Base-by-base conservation (phyloP, 2,113 vertebrate species). In the Conger conger region DNA sequence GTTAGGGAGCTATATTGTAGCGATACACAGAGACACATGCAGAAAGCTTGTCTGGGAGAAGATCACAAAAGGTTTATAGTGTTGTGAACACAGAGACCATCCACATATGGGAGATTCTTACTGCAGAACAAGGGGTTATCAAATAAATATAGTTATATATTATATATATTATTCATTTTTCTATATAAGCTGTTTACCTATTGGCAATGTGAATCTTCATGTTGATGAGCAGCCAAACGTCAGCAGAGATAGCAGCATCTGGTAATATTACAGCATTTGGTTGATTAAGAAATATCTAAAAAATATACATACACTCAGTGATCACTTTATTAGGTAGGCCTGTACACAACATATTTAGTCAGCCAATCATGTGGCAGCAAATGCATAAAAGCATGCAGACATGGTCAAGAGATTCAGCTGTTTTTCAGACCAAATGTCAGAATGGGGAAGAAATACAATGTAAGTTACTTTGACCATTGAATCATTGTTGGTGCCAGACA, bases 311-410 rank as follows among this genome's bases (percentile, higher is more conserved):
- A n/a, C n/a, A n/a, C n/a, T n/a, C n/a, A n/a, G 40, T 42, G 42
- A 42, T 83, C 73, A 45, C 7, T 36, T 50, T 38, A n/a, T 73
- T 33, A 36, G 16, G 73, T 76, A 83, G 82, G 73, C 68, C 50
- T 30, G n/a, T n/a, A n/a, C n/a, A n/a, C n/a, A n/a, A n/a, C n/a
- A n/a, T n/a, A n/a, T n/a, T n/a, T n/a, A n/a, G n/a, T n/a, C n/a
- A n/a, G n/a, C n/a, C n/a, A n/a, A n/a, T n/a, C n/a, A n/a, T n/a
- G n/a, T n/a, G n/a, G n/a, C n/a, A n/a, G n/a, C n/a, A n/a, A n/a
- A n/a, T n/a, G n/a, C n/a, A n/a, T n/a, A n/a, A n/a, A n/a, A n/a
- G n/a, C n/a, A n/a, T n/a, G n/a, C n/a, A n/a, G n/a, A n/a, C n/a
- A n/a, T n/a, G n/a, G n/a, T n/a, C n/a, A n/a, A n/a, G n/a, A n/a